phyloP scores from a whole-genome alignment of 2,797 vertebrate species.

The Fistularia commersonii region DNA sequence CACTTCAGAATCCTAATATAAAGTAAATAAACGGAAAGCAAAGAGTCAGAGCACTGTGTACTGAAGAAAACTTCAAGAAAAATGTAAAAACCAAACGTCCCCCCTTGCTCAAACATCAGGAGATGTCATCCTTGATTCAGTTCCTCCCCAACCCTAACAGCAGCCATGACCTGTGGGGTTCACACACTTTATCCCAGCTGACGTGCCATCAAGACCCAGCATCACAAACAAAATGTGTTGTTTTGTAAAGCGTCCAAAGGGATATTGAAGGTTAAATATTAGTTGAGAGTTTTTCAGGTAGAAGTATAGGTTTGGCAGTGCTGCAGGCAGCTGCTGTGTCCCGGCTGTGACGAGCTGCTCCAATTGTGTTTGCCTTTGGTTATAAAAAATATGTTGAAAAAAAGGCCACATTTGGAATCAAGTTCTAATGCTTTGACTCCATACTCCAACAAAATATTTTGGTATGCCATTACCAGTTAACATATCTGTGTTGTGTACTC shows the following conservation, averaged over 20 bases:
- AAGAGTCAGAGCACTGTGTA: no score
- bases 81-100: no score
- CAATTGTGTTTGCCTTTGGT: conserved; percentile 7
- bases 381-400: background rate
- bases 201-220: background rate
- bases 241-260: conserved; percentile 2
- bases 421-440: no score
- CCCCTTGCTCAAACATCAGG: background rate
- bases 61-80: no score
- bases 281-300: conserved; percentile 2
- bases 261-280: background rate
- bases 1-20: no score
- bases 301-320: background rate
- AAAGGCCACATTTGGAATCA: background rate
- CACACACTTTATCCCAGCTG: background rate
- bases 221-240: background rate
- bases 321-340: conserved; percentile 9
- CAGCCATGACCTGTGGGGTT: conserved; percentile 1
- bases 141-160: background rate
- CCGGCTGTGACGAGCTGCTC: conserved; percentile 10
- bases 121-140: background rate
- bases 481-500: no score
- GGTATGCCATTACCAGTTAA: no score
- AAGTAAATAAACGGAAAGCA: no score
- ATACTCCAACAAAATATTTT: no score